phyloP scores from a whole-genome alignment of 1,140 invertebrate genomes.

The Drosophila nigromelanica region DNA sequence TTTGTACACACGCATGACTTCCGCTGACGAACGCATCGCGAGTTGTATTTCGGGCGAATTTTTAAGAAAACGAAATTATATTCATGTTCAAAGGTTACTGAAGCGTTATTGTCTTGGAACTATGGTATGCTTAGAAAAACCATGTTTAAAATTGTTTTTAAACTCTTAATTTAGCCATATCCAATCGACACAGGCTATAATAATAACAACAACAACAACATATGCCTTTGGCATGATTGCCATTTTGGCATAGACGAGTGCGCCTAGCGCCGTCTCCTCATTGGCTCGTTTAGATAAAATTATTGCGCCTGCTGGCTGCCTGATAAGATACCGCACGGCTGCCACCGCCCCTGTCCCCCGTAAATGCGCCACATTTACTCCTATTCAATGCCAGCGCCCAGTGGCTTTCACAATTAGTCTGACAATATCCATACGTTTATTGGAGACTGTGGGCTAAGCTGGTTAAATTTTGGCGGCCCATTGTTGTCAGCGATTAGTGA shows the following conservation, averaged over 20 bases:
- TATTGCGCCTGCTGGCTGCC: slow-evolving; percentile 31
- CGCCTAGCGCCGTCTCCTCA: neutral
- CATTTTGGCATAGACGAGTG: neutral
- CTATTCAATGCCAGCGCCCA: neutral
- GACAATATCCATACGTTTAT: slow-evolving; percentile 30
- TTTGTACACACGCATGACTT: neutral
- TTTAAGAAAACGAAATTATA: too few relatives aligned
- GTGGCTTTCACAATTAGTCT: slow-evolving; percentile 60
- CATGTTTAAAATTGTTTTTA: too few relatives aligned
- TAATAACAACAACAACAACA: slow-evolving; percentile 1
- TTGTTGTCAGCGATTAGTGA: slow-evolving; percentile 11
- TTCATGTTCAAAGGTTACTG: too few relatives aligned
- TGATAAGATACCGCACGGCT: slow-evolving; percentile 29
- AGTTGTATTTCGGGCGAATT: neutral
- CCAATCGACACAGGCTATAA: neutral
- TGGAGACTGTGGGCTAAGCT: slow-evolving; percentile 9
- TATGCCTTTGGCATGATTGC: slow-evolving; percentile 7
- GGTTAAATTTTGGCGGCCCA: slow-evolving; percentile 20
- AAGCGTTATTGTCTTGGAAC: too few relatives aligned
- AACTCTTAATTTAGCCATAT: too few relatives aligned
- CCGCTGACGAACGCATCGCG: neutral
- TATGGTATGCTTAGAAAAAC: too few relatives aligned
- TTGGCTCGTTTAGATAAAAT: slow-evolving; percentile 20
- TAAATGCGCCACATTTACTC: too few relatives aligned
- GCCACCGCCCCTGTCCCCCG: too few relatives aligned